Evolutionary conservation across 2,888 invertebrate species (phyloP), one percentile per base, ranked within the genome.

Genomic region (Cheilosia soror): DNA sequence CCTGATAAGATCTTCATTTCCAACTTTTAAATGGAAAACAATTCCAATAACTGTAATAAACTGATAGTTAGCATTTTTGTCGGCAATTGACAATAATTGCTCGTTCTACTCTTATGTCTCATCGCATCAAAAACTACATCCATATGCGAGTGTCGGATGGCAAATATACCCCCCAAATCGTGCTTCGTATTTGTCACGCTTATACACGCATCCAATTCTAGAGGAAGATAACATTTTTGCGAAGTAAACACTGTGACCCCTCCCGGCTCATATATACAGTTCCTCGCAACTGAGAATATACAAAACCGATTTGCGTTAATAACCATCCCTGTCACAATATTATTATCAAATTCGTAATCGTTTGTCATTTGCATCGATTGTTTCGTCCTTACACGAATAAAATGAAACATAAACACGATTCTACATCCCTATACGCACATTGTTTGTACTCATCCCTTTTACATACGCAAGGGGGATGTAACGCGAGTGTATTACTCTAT

Each of bases 281-380:
- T 42, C 6, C 13, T 5, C 55, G 31, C 15, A n/a, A 6, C 11
- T 7, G 5, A 20, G n/a, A 25, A 5, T 53, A 20, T 31, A 20
- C 37, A 11, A 37, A 71, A 81, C 51, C 71, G 81, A 81, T 85
- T 77, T 81, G 85, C 76, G 85, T 85, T 81, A 85, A 85, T 85
- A 85, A 85, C 85, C 85, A 62, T 85, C 81, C 68, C 85, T 85
- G 85, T 85, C 85, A 85, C 85, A 85, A 85, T 85, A 85, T 85
- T 85, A 85, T 81, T 85, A 85, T 85, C 85, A 85, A 81, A 85
- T 85, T 51, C 85, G 85, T 85, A 85, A 85, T 85, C 85, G 85
- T 85, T 81, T 85, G 85, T 81, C 85, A 85, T 85, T 85, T 81
- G 71, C 85, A 85, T 85, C 85, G 85, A 85, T 85, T 85, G 85